Evolutionary conservation across 2,888 invertebrate species (phyloP), one percentile per base, ranked within the genome.

Genomic region (Eupithecia tripunctaria): DNA sequence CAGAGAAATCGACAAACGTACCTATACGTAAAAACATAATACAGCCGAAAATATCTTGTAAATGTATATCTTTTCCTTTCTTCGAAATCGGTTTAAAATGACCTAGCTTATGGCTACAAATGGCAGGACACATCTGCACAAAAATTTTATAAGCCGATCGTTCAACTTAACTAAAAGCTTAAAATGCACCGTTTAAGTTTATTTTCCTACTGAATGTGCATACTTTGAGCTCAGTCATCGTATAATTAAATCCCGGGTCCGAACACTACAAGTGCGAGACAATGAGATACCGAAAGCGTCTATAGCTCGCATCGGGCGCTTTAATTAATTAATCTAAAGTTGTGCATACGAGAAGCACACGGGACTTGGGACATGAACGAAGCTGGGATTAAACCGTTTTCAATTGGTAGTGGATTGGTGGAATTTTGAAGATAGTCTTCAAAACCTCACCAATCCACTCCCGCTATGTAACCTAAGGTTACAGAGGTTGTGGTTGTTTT

Each of bases 241-340:
- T 64, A 71, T 74, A 74, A 74, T 74, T 71, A 70, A 70, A 72
- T 67, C 71, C 60, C 63, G 62, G 65, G 74, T 72, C 69, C 74
- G 74, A 65, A 67, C 69, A 66, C 68, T 62, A 63, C 62, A 69
- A 69, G 69, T 73, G 69, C 74, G 47, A 72, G 71, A 74, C 74
- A 74, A 74, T 72, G 74, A 70, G 74, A 72, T 71, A 67, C 71
- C 71, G 69, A 66, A 41, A 66, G 75, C 68, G 71, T 70, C 72
- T 72, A 75, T 70, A 68, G 72, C 74, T 64, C 70, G 74, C 74
- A 72, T 74, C 75, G 72, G 67, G 72, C 68, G 75, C 72, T 72
- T 75, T 72, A 70, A 75, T 75, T 75, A 75, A 75, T 75, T 70
- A 72, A 75, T 75, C 72, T 74, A 74, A 72, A 75, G 69, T 75